A percentile compares a stretch with the other conserved stretches of the same genome.
phyloP scores from a whole-genome alignment of 2,113 vertebrate species.

The Alouatta palliata region DNA sequence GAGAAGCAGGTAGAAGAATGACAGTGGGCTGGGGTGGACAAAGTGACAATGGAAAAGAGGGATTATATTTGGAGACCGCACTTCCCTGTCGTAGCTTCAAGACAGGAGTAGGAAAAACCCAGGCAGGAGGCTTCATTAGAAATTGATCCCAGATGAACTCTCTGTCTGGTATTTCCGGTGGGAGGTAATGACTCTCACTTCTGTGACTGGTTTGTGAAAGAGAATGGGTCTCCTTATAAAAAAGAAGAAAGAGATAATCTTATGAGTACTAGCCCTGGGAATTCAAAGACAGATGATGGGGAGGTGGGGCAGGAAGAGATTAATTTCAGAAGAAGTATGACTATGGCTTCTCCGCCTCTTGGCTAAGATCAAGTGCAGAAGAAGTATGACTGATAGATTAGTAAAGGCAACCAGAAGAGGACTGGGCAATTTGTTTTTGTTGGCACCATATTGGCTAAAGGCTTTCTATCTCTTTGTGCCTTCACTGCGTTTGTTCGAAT shows the following conservation, averaged over 20 bases:
- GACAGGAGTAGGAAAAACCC: background rate
- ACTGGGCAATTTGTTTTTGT: background rate
- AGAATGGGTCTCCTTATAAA: background rate
- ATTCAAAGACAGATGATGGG: background rate
- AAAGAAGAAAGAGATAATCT: background rate
- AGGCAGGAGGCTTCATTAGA: background rate
- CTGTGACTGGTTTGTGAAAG: background rate
- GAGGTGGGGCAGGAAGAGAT: background rate
- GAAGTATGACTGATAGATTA: background rate
- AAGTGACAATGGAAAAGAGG: background rate
- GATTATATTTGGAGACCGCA: background rate
- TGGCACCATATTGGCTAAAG: background rate
- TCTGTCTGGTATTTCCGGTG: conserved; percentile 23
- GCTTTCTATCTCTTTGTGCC: background rate
- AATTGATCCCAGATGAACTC: background rate
- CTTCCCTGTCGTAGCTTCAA: background rate
- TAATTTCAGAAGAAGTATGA: background rate
- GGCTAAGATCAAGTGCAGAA: background rate
- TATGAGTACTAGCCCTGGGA: background rate
- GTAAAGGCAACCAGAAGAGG: background rate
- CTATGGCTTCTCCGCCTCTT: too few species aligned
- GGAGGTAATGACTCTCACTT: background rate
- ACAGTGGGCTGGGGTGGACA: background rate
- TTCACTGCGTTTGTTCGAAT: background rate
- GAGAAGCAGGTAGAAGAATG: background rate